These are phyloP conservation scores for Tetranychus truncatus DNA, from an alignment of 2,888 invertebrate genomes.

Conservation along the genomic window DNA sequence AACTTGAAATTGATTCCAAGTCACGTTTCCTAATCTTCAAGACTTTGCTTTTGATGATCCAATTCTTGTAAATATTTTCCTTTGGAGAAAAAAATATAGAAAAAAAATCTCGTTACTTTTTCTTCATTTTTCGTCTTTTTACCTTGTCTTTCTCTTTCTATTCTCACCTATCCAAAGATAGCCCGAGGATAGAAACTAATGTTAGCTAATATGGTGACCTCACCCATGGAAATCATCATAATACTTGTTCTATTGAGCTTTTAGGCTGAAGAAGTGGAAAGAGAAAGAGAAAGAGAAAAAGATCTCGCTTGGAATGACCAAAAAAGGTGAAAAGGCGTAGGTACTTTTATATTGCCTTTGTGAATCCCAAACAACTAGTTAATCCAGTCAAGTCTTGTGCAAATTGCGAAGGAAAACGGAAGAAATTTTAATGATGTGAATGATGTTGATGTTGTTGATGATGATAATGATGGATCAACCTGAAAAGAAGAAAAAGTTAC, in stretches of 20 bases:
- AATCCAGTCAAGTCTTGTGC: not conserved
- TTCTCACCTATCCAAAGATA: not conserved
- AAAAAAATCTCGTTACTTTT: too few species aligned
- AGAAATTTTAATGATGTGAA: not conserved
- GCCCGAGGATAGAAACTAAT: not conserved
- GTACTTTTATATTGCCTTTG: not conserved
- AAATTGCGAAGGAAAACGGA: not conserved
- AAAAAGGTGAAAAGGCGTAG: not conserved
- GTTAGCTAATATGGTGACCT: not conserved
- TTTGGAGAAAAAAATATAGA: too few species aligned
- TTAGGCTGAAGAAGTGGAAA: not conserved
- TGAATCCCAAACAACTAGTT: not conserved
- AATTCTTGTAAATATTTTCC: too few species aligned
- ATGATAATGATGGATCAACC: not conserved
- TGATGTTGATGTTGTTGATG: not conserved
- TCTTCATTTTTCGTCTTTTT: not conserved
- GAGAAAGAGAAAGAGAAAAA: not conserved
- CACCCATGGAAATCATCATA: not conserved
- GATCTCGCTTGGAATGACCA: not conserved
- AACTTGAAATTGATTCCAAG: not conserved
- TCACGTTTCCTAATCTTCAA: not conserved
- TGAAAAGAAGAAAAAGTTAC: not conserved
- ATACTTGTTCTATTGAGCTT: not conserved
- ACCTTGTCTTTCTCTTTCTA: not conserved
- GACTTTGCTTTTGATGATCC: not conserved